These are phyloP conservation scores for Sialia sialis DNA, from an alignment of 2,113 vertebrate genomes.

Conservation along the genomic window DNA sequence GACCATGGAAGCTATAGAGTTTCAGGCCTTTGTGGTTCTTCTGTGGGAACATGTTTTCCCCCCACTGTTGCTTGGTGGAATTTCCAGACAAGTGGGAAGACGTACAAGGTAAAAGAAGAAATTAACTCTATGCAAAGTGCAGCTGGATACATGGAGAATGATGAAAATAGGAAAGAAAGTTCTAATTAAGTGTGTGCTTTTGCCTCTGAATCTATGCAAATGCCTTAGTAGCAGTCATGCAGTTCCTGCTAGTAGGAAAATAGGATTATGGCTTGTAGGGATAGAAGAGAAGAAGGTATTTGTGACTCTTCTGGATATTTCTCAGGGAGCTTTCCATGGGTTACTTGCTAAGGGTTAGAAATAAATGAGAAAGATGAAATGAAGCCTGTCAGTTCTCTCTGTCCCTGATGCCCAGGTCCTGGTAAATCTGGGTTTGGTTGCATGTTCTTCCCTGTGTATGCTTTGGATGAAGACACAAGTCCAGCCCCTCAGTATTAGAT, in stretches of 20 bases:
- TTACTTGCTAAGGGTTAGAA: background rate
- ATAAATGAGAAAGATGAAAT: background rate
- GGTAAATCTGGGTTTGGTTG: background rate
- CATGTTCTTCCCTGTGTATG: background rate
- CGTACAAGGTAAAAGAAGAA: background rate
- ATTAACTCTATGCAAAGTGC: background rate
- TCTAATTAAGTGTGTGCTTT: background rate
- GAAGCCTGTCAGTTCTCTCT: background rate
- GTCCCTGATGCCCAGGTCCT: background rate
- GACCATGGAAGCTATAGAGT: background rate
- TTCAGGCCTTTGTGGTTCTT: background rate
- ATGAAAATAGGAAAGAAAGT: background rate
- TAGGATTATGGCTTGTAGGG: background rate
- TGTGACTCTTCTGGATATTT: background rate
- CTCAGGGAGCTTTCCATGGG: rapidly evolving
- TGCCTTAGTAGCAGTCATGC: no score
- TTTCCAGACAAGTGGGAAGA: background rate
- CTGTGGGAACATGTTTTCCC: background rate
- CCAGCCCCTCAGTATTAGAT: no score
- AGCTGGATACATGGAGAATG: background rate
- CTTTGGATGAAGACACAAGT: background rate
- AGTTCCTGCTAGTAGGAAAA: background rate
- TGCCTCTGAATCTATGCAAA: background rate
- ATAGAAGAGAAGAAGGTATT: background rate
- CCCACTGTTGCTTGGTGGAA: background rate